These are phyloP conservation scores for Stenurella melanura DNA, from an alignment of 2,888 invertebrate genomes.

Conservation along the genomic window DNA sequence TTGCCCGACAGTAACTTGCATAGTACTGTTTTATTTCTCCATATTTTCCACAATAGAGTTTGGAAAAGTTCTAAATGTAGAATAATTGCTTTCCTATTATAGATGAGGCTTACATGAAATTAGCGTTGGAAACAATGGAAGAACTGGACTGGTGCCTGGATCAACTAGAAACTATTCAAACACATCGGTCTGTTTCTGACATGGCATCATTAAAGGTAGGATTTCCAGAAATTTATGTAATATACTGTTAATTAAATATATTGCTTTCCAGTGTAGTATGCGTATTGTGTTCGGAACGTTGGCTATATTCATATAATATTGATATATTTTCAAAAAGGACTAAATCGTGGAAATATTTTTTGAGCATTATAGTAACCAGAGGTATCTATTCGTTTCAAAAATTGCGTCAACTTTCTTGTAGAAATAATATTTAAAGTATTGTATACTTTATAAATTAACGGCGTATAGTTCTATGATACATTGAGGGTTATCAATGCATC, in stretches of 20 bases:
- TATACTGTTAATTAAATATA: background rate
- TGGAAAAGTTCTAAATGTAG: constrained; percentile 7
- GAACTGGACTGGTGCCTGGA: constrained; percentile 99
- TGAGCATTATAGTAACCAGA: too few species aligned
- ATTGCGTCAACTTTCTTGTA: too few species aligned
- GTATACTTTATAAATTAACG: too few species aligned
- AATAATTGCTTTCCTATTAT: constrained; percentile 67
- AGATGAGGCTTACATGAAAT: constrained; percentile 95
- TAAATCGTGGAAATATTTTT: too few species aligned
- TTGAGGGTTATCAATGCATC: too few species aligned
- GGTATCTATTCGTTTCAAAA: too few species aligned
- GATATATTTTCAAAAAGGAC: too few species aligned
- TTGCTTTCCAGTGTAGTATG: background rate
- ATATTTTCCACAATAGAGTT: background rate
- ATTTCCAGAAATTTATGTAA: background rate
- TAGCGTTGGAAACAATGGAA: constrained; percentile 97
- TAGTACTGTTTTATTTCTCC: background rate
- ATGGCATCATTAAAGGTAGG: constrained; percentile 99
- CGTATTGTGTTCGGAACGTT: background rate
- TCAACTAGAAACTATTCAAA: constrained; percentile 99
- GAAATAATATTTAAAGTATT: too few species aligned
- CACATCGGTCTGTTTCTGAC: constrained; percentile 98
- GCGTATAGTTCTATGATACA: too few species aligned
- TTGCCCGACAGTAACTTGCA: background rate
- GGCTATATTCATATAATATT: constrained; percentile 7